A percentile compares a stretch with the other conserved stretches of the same genome.
Evolutionary conservation across 37 sponge, comb jelly and placozoan species (phyloP).

Genomic region (Amphimedon queenslandica): DNA sequence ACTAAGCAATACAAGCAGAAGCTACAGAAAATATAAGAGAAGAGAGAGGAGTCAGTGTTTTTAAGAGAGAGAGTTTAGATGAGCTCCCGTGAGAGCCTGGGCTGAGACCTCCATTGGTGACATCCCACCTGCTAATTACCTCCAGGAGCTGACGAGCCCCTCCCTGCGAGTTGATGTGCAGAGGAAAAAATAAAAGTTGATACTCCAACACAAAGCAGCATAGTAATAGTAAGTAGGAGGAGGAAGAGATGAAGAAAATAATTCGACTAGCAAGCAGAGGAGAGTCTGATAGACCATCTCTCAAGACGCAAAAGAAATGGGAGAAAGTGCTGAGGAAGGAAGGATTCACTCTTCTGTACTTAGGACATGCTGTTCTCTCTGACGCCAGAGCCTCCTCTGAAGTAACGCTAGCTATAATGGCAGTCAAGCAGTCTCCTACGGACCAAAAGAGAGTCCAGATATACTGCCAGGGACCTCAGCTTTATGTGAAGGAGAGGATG

Average conservation of each 20-base stretch:
- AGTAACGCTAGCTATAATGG: constrained; percentile 9
- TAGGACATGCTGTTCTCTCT: constrained; percentile 25
- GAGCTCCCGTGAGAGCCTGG: too few relatives aligned
- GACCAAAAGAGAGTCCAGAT: background rate
- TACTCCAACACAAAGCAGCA: too few relatives aligned
- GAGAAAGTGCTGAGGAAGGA: background rate
- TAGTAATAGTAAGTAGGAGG: background rate
- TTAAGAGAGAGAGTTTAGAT: too few relatives aligned
- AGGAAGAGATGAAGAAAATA: constrained; percentile 2
- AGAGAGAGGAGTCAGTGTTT: too few relatives aligned
- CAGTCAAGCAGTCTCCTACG: constrained; percentile 5
- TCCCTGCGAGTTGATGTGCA: too few relatives aligned
- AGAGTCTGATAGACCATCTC: background rate
- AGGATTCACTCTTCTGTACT: constrained; percentile 18
- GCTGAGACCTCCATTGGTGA: too few relatives aligned
- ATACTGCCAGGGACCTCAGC: constrained; percentile 5
- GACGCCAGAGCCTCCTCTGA: constrained; percentile 20
- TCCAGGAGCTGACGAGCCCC: background rate
- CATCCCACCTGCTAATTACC: too few relatives aligned
- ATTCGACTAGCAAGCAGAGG: background rate
- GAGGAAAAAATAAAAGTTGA: too few relatives aligned
- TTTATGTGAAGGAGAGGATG: constrained; percentile 1
- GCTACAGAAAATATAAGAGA: too few relatives aligned
- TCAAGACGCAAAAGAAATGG: background rate
- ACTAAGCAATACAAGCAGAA: too few relatives aligned